A percentile compares a stretch with the other conserved stretches of the same genome.
Conservation (phyloP, 2,113 vertebrate genomes). For the Neoarius graeffei region DNA sequence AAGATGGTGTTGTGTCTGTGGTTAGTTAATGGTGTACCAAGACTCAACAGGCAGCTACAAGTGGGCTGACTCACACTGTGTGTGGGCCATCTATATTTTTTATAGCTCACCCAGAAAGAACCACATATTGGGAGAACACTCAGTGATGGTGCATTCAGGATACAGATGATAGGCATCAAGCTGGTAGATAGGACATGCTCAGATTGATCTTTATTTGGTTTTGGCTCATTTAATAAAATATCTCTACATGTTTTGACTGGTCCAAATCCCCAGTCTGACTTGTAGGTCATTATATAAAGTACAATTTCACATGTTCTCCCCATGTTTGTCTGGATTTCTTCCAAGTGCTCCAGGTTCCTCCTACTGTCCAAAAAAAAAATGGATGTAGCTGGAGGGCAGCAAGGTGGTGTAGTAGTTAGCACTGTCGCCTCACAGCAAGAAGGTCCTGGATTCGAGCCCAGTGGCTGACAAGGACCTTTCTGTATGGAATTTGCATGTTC, state of each 20-base stretch:
- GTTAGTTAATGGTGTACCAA: slow-evolving; percentile 16
- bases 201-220: neutral
- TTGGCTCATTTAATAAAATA: neutral
- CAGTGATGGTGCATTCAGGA: neutral
- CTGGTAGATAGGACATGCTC: neutral
- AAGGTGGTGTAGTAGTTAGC: too few relatives aligned
- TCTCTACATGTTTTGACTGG: neutral
- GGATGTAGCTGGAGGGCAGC: neutral
- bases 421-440: too few relatives aligned
- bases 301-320: too few relatives aligned
- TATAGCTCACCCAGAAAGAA: slow-evolving; percentile 12
- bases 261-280: neutral
- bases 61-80: slow-evolving; percentile 7
- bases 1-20: slow-evolving; percentile 22
- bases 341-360: neutral
- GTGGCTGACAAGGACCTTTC: too few relatives aligned
- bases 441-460: too few relatives aligned
- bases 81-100: slow-evolving; percentile 23
- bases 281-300: neutral
- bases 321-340: neutral
- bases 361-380: neutral
- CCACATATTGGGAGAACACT: neutral
- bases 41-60: slow-evolving; percentile 18
- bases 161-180: neutral
- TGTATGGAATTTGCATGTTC: too few relatives aligned